Evolutionary conservation across 1,140 invertebrate species (phyloP), one percentile per base, ranked within the genome.

Genomic region (Pogonus chalceus): DNA sequence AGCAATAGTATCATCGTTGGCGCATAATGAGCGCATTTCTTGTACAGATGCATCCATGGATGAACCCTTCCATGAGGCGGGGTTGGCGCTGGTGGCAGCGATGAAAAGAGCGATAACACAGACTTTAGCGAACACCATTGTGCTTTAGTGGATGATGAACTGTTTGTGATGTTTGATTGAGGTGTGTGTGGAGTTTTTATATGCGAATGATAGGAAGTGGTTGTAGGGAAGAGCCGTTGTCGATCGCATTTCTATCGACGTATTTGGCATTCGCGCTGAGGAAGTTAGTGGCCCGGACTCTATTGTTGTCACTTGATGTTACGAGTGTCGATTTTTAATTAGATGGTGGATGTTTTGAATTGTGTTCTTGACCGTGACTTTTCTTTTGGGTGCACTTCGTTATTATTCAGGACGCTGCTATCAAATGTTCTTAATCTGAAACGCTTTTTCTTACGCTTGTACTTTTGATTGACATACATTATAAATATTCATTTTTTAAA

Each of bases 1-100:
- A 21, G 85, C 79, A 37, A 88, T 77, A 4, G 85, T 83, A 65
- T 90, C 87, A 62, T 84, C 84, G 50, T 84, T 83, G 26, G 77
- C 74, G 65, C 84, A 89, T 59, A 84, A 80, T 20, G 73, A 74
- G 61, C 82, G 79, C 68, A 86, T 83, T 65, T 87, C 83, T 60
- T 84, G 83, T 3, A 87, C 80, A 64, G 85, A 77, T 23, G 75
- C 72, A 58, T 87, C 82, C 77, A 87, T 79, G 54, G 77, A 73
- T 16, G 77, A 81, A 55, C 78, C 80, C 62, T 79, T 85, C 82
- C 78, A 85, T 62, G 80, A 79, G 56, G 76, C 78, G 56, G 74
- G 72, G 62, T 81, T 80, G 20, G 52, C 49, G 35, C 72, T 65
- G 7, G 76, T 74, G 43, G 78, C 62, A 37, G 77, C 76, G 51